Conservation (phyloP, 2,888 invertebrate genomes). For the Pomacea canaliculata region DNA sequence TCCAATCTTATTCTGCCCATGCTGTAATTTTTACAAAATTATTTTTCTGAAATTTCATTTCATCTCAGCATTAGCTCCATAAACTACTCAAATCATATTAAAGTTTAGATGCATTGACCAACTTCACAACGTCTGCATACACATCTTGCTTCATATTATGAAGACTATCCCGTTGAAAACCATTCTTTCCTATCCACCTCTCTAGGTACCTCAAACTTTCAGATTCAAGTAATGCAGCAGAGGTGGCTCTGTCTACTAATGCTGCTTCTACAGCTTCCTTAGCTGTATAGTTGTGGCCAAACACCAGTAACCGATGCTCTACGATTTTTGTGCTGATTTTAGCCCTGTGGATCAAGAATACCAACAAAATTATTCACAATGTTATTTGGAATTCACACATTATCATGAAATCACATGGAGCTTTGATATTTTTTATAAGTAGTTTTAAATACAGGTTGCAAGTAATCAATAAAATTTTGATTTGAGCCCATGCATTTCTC, state of each 20-base stretch:
- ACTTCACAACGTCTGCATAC: constrained; percentile 19
- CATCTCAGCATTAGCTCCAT: too few relatives aligned
- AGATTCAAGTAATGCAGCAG: not conserved
- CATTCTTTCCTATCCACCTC: constrained; percentile 22
- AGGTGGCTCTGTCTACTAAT: constrained; percentile 6
- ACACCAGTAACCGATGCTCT: constrained; percentile 4
- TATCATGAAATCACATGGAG: too few relatives aligned
- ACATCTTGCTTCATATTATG: constrained; percentile 26
- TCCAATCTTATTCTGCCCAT: too few relatives aligned
- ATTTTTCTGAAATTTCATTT: too few relatives aligned
- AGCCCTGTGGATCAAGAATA: not conserved
- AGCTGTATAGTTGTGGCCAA: constrained; percentile 25
- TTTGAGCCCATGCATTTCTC: not conserved
- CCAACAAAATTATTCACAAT: not conserved
- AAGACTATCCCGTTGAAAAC: constrained; percentile 28
- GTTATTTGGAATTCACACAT: too few relatives aligned
- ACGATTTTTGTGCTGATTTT: not conserved
- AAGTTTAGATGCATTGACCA: not conserved
- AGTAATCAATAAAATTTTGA: too few relatives aligned
- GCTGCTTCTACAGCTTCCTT: constrained; percentile 24
- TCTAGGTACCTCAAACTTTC: constrained; percentile 16
- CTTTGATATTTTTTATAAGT: too few relatives aligned
- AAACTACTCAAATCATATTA: not conserved
- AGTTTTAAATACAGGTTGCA: too few relatives aligned
- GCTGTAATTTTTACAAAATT: too few relatives aligned